phyloP scores from a whole-genome alignment of 2,113 vertebrate species.

The Monarcha castaneiventris region DNA sequence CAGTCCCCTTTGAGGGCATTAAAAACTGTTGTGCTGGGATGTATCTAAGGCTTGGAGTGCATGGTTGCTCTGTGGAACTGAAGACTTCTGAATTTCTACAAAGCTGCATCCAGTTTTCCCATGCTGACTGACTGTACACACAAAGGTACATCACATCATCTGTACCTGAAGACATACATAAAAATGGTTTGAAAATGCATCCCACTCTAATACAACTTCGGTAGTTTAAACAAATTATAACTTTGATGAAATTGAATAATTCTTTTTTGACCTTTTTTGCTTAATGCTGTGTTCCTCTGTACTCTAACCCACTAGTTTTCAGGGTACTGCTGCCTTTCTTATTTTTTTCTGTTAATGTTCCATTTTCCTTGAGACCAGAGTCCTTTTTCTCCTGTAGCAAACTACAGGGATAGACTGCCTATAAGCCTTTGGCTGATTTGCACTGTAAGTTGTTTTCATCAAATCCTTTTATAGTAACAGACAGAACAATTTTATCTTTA shows the following conservation, averaged over 20 bases:
- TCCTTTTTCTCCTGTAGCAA: neutral
- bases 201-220: neutral
- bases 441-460: neutral
- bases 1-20: neutral
- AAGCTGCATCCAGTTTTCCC: neutral
- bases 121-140: neutral
- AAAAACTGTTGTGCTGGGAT: neutral
- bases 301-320: neutral
- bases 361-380: neutral
- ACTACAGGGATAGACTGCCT: neutral
- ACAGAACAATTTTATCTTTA: neutral
- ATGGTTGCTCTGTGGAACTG: neutral
- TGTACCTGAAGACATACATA: neutral
- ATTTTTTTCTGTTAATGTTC: neutral
- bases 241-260: neutral
- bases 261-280: neutral
- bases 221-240: neutral
- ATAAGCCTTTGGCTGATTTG: neutral
- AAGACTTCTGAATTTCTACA: neutral
- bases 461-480: neutral
- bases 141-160: fast-evolving
- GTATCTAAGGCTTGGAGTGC: neutral
- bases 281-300: neutral
- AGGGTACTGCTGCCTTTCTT: neutral
- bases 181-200: neutral